A percentile compares a stretch with the other conserved stretches of the same genome.
These are phyloP conservation scores for Phymorhynchus buccinoides DNA, from an alignment of 1,140 invertebrate genomes.

Conservation along the genomic window DNA sequence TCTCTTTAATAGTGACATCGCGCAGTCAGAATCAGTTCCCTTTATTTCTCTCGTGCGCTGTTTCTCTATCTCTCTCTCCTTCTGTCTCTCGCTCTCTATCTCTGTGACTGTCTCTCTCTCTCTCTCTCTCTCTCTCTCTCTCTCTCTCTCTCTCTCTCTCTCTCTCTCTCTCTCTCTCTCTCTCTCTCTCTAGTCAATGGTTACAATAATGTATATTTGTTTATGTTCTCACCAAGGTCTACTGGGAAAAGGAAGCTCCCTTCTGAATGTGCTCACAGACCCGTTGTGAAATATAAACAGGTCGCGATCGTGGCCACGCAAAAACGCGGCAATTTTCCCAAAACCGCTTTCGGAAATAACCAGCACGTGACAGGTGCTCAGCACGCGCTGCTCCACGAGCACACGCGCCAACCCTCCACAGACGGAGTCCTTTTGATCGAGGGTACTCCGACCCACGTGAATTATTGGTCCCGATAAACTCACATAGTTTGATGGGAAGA, in stretches of 20 bases:
- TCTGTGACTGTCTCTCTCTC: no score
- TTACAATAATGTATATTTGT: no score
- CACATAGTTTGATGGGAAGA: background rate
- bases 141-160: no score
- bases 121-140: no score
- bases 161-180: no score
- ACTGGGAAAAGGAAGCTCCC: constrained; percentile 8
- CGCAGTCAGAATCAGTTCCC: no score
- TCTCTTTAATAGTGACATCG: no score
- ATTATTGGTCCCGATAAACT: background rate
- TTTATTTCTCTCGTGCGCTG: no score
- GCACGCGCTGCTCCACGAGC: constrained; percentile 38
- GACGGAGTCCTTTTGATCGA: constrained; percentile 2
- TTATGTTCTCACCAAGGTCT: no score
- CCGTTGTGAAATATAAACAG: constrained; percentile 11
- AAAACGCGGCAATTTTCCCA: background rate
- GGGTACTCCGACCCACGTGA: constrained; percentile 19
- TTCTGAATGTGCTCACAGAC: background rate
- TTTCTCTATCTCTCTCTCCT: no score
- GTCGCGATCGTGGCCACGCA: background rate
- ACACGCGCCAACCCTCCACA: constrained; percentile 38
- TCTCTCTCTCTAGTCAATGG: no score
- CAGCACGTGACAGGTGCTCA: constrained; percentile 43
- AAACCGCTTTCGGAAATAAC: constrained; percentile 38
- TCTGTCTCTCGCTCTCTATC: no score